Evolutionary conservation across 2,113 vertebrate genomes (phyloP).

Genomic region (Plotosus lineatus): DNA sequence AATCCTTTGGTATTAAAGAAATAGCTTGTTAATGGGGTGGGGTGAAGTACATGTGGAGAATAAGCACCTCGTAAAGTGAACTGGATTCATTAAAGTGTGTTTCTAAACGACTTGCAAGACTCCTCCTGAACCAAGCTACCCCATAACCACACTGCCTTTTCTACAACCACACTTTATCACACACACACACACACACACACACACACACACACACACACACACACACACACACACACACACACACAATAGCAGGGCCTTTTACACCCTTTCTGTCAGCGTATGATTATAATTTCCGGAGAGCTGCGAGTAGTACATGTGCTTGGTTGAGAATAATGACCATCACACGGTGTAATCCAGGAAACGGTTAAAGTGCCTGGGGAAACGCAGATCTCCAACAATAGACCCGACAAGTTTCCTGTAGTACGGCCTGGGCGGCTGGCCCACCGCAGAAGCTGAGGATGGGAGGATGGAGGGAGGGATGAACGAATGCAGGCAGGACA

Average conservation of each 20-base stretch:
- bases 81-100: slow-evolving; percentile 44
- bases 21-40: slow-evolving; percentile 41
- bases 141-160: slow-evolving; percentile 13
- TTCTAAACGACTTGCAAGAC: slow-evolving; percentile 45
- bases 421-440: slow-evolving; percentile 30
- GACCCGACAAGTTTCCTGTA: slow-evolving; percentile 61
- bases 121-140: slow-evolving; percentile 39
- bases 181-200: slow-evolving; percentile 8
- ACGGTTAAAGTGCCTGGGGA: slow-evolving; percentile 58
- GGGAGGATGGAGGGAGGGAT: neutral
- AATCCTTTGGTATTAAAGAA: slow-evolving; percentile 43
- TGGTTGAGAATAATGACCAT: slow-evolving; percentile 34
- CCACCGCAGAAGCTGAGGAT: neutral
- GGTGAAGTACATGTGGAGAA: slow-evolving; percentile 44
- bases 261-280: slow-evolving; percentile 5
- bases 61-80: slow-evolving; percentile 43
- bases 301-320: slow-evolving; percentile 20
- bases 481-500: neutral
- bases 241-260: slow-evolving; percentile 2
- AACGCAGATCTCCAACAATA: slow-evolving; percentile 54
- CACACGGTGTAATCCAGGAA: slow-evolving; percentile 56
- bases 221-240: slow-evolving; percentile 11
- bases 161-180: neutral
- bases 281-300: slow-evolving; percentile 44
- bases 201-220: neutral